A percentile compares a stretch with the other conserved stretches of the same genome.
These are phyloP conservation scores for Pristiophorus japonicus DNA, from an alignment of 2,113 vertebrate species.

Conservation along the genomic window DNA sequence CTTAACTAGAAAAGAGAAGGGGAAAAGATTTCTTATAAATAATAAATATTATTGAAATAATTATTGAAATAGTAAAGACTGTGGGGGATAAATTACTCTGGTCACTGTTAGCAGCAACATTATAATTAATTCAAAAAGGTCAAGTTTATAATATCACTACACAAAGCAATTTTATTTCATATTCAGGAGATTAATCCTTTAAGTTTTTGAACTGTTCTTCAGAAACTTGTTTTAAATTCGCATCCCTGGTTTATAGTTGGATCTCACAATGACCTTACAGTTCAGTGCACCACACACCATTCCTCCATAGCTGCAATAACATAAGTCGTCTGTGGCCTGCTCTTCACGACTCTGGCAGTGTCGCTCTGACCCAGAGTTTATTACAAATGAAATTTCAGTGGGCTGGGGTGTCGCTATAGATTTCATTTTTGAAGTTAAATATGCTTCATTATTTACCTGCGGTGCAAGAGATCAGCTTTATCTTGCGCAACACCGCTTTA, in stretches of 20 bases:
- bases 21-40: slow-evolving; percentile 39
- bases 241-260: neutral
- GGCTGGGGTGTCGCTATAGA: neutral
- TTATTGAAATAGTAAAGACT: neutral
- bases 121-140: neutral
- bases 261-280: neutral
- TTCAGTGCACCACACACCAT: neutral
- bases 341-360: neutral
- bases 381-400: neutral
- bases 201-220: neutral
- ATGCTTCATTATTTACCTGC: neutral
- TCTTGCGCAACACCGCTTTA: neutral
- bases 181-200: neutral
- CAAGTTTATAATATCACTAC: neutral
- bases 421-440: neutral
- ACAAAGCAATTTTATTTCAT: neutral
- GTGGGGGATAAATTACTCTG: too few species aligned
- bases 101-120: neutral
- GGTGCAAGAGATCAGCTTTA: neutral
- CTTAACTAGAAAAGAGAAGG: slow-evolving; percentile 73
- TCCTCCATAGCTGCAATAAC: neutral
- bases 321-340: neutral
- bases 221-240: neutral
- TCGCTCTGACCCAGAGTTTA: neutral
- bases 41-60: neutral